Evolutionary conservation across 2,888 invertebrate genomes (phyloP), one percentile per base, ranked within the genome.

Genomic region (Mythimna vitellina): DNA sequence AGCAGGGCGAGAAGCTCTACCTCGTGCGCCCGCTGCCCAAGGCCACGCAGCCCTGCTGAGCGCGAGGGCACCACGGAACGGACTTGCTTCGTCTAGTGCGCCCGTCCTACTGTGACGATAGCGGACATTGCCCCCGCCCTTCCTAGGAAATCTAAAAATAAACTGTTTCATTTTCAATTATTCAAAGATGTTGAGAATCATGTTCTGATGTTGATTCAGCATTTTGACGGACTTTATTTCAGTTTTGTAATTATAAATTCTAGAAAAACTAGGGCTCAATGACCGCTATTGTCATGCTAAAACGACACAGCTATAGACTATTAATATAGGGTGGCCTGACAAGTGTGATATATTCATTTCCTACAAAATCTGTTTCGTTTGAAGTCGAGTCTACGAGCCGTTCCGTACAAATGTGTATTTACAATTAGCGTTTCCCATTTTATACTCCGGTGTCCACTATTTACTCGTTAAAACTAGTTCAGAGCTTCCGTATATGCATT

Each of bases 1-100:
- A 99, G 94, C 98, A 99, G 88, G 99, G 99, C 88, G 99, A 99
- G 96, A 99, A 99, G 96, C 97, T 99, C 76, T 99, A 99, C 96
- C 97, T 99, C 88, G 98, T 99, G 91, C 98, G 99, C 89, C 98
- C 99, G 83, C 97, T 99, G 92, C 99, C 99, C 66, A 90, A 93
- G 81, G 91, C 92, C 77, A 76, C 87, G 78, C 91, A 85, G 87
- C 88, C 89, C 78, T 93, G 93, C 92, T 93, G 92, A 92, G 85
- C 82, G 9, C 5, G n/a, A n/a, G n/a, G n/a, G n/a, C 20, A 1
- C 6, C 2, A 4, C 22, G 29, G 70, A 56, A 54, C 69, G 17
- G 49, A 32, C 32, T 1, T 7, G 57, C 20, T 20, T 56, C 20
- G 20, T 10, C 5, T 56, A 29, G 1, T 57, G 20, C 20, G 0